Base-by-base conservation (phyloP, 2,888 invertebrate species). In the Macaria liturata region DNA sequence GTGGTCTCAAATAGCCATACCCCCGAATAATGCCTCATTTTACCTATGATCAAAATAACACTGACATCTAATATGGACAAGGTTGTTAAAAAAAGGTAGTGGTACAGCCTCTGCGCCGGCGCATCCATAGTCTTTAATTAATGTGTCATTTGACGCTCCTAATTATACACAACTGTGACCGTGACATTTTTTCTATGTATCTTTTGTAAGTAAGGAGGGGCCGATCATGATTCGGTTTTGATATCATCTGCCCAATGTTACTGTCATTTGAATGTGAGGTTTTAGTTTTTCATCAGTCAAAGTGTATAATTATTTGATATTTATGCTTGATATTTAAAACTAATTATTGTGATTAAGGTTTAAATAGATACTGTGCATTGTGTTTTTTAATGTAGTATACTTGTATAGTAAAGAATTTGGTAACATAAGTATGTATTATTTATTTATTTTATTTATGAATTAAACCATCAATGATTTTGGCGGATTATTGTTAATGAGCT, bases 121-220 rank as follows among this genome's bases (percentile, higher is more conserved):
- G 57, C 64, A 69, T 44, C 9, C 54, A 37, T 44, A 65, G 57
- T 67, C 61, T 70, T 65, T 75, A 72, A 78, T 70, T 70, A 70
- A 68, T 66, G 59, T 65, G 68, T 69, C 77, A 69, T 74, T 78
- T 71, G 59, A 59, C 66, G 67, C 65, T 62, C 66, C 73, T 71
- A 64, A 68, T 72, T 73, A 71, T 70, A 74, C 69, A 63, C 68
- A 60, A 67, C 57, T 59, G 59, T 44, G 69, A 50, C 78, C 80
- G 65, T 79, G 80, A 76, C 80, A 78, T 80, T 75, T 72, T 65
- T 72, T 48, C 37, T 55, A 43, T 52, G 46, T 8, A 8, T 42
- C 42, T 42, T 42, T 42, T 42, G 42, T 42, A 8, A 5, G 42
- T 37, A 45, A 54, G 59, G 65, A 56, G 61, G 65, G 52, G 49